phyloP scores from a whole-genome alignment of 1,140 invertebrate species.

The Carposina sasakii region DNA sequence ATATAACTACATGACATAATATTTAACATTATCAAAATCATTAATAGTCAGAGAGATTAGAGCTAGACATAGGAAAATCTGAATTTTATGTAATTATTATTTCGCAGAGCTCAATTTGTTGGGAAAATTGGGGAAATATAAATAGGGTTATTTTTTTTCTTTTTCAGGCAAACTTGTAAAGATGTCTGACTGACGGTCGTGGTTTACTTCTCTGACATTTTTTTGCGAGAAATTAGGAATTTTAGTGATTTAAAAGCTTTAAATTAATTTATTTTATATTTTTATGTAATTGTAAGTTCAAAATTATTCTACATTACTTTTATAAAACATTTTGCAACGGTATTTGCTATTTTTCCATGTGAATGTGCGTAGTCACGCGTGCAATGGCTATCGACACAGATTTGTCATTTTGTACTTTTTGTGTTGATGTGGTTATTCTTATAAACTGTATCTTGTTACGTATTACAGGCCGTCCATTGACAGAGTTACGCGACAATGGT shows the following conservation, averaged over 20 bases:
- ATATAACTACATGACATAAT: conserved; percentile 14
- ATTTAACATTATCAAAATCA: no score
- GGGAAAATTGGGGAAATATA: no score
- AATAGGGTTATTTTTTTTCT: conserved; percentile 17
- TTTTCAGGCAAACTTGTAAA: conserved; percentile 39
- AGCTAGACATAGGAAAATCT: not conserved
- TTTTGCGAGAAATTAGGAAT: conserved; percentile 41
- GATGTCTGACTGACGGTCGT: conserved; percentile 59
- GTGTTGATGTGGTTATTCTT: conserved; percentile 63
- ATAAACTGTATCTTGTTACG: conserved; percentile 66
- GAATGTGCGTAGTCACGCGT: conserved; percentile 69
- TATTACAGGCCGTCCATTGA: conserved; percentile 53
- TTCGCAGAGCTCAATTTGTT: not conserved
- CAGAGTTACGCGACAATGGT: conserved; percentile 62
- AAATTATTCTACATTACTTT: no score
- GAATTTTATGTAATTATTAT: not conserved
- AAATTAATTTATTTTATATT: conserved; percentile 30
- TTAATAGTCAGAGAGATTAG: no score
- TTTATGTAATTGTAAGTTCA: conserved; percentile 61
- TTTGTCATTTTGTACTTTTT: conserved; percentile 68
- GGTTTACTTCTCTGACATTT: conserved; percentile 60
- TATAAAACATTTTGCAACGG: no score
- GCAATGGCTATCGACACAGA: conserved; percentile 67
- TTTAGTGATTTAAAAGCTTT: conserved; percentile 32
- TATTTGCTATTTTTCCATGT: no score